A percentile compares a stretch with the other conserved stretches of the same genome.
phyloP scores from a whole-genome alignment of 2,113 vertebrate species.

The Lontra canadensis region DNA sequence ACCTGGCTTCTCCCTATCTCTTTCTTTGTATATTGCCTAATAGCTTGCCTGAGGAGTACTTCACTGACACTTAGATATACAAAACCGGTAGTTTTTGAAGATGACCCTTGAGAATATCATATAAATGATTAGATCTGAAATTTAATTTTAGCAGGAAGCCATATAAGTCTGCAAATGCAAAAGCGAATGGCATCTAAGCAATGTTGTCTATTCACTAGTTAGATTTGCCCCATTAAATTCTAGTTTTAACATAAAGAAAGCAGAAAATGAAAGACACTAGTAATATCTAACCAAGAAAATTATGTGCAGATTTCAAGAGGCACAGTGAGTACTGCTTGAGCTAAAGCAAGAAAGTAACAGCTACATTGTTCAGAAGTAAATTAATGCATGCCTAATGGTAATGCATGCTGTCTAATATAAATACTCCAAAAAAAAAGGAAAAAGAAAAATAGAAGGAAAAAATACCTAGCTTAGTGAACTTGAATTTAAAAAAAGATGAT shows the following conservation, averaged over 20 bases:
- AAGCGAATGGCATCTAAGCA: conserved; percentile 20
- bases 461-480: conserved; percentile 45
- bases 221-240: conserved; percentile 67
- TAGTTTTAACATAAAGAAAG: conserved; percentile 60
- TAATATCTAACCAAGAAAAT: conserved; percentile 77
- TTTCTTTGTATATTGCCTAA: neutral
- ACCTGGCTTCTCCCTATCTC: neutral
- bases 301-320: conserved; percentile 61
- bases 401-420: conserved; percentile 49
- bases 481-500: conserved; percentile 55
- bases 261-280: conserved; percentile 59
- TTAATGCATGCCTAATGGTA: conserved; percentile 65
- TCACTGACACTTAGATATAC: neutral
- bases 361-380: conserved; percentile 64
- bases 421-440: conserved; percentile 19
- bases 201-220: conserved; percentile 58
- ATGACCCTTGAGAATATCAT: neutral
- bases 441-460: conserved; percentile 43
- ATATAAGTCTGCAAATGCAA: conserved; percentile 15
- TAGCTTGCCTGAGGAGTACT: neutral
- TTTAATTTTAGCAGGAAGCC: conserved; percentile 58
- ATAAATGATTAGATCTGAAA: conserved; percentile 54
- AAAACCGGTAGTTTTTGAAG: neutral
- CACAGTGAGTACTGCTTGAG: conserved; percentile 52
- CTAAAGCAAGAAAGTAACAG: conserved; percentile 69